Percentiles rank a stretch among this genome's conserved stretches.
Conservation (phyloP, 2,113 vertebrate genomes). For the Macquaria ambigua region DNA sequence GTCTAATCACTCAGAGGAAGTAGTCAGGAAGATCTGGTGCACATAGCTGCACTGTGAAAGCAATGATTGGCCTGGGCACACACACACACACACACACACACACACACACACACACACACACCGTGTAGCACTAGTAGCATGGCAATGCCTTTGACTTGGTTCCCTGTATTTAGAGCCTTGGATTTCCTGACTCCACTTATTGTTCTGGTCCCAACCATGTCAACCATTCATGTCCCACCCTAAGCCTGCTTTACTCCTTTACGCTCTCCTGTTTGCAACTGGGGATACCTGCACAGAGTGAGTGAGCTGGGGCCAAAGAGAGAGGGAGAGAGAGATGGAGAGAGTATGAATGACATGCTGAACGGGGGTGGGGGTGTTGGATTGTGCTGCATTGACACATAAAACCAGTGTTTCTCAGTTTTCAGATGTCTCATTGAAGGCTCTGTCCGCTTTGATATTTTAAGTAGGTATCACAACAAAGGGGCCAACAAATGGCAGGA, state of each 20-base stretch:
- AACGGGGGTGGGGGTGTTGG: conserved; percentile 70
- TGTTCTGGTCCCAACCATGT: conserved; percentile 82
- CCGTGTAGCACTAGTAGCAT: conserved; percentile 13
- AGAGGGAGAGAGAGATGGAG: conserved; percentile 50
- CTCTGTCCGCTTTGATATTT: conserved; percentile 92
- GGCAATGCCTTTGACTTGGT: conserved; percentile 60
- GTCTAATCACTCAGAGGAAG: conserved; percentile 55
- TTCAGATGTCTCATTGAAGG: conserved; percentile 92
- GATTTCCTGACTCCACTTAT: conserved; percentile 89
- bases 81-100: conserved; percentile 42
- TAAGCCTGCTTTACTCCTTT: conserved; percentile 74
- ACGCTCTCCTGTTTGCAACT: conserved; percentile 84
- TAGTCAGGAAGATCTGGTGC: conserved; percentile 55
- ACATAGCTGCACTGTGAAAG: conserved; percentile 31
- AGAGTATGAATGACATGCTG: conserved; percentile 73
- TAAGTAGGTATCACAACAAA: conserved; percentile 93
- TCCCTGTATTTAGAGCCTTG: conserved; percentile 86
- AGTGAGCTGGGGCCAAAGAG: conserved; percentile 26
- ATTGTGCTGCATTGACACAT: conserved; percentile 87
- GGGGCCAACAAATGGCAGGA: conserved; percentile 85
- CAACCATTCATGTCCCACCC: conserved; percentile 87
- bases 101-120: conserved; percentile 42
- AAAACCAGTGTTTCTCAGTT: conserved; percentile 93
- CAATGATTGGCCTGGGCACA: conserved; percentile 36
- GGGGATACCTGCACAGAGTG: conserved; percentile 76